Evolutionary conservation across 2,888 invertebrate genomes (phyloP).

Genomic region (Orthosia incerta): DNA sequence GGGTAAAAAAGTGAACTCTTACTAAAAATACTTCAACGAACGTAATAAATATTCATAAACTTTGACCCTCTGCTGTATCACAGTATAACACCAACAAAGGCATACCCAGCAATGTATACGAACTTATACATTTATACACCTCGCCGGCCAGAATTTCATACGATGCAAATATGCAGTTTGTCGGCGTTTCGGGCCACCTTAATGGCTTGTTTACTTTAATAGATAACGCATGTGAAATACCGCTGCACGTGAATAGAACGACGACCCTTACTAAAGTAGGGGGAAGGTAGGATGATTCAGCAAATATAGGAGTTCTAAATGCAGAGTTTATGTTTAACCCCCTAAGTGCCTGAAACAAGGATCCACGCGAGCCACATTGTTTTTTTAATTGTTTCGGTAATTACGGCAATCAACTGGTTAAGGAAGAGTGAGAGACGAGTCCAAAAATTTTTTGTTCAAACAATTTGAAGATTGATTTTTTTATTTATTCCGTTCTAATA

Average conservation of each 20-base stretch:
- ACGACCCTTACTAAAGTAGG: background rate
- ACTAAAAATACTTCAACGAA: conserved; percentile 5
- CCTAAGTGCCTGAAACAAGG: background rate
- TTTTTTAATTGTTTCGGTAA: too few species aligned
- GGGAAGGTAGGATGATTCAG: background rate
- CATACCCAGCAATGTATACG: conserved; percentile 21
- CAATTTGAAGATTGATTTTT: too few species aligned
- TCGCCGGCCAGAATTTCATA: conserved; percentile 27
- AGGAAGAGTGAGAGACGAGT: too few species aligned
- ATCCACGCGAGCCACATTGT: background rate
- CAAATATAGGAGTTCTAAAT: background rate
- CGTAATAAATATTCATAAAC: conserved; percentile 22
- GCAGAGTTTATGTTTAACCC: too few species aligned
- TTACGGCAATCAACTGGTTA: too few species aligned
- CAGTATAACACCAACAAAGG: background rate
- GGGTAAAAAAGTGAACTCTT: background rate
- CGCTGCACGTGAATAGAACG: conserved; percentile 19
- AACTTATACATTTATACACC: conserved; percentile 5
- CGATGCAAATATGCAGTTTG: conserved; percentile 57
- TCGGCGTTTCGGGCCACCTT: conserved; percentile 42
- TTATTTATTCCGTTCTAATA: too few species aligned
- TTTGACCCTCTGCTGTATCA: conserved; percentile 7
- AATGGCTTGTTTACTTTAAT: conserved; percentile 45
- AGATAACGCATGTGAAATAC: conserved; percentile 47
- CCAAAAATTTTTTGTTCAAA: too few species aligned